These are phyloP conservation scores for Branchinecta lynchi DNA, from an alignment of 1,140 invertebrate species.

Conservation along the genomic window DNA sequence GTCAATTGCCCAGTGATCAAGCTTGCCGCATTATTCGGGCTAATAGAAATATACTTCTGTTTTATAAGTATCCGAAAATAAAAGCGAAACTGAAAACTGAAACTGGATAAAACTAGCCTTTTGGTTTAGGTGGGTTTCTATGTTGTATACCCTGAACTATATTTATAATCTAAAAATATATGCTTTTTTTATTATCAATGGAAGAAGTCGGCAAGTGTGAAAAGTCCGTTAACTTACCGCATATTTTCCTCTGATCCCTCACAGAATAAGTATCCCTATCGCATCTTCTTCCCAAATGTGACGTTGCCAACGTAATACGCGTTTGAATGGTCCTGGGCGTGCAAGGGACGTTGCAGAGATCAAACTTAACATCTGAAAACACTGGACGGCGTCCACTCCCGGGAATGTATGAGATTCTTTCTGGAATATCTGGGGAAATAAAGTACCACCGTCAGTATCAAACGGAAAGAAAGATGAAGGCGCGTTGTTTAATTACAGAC, in stretches of 20 bases:
- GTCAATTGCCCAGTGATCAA: too few species aligned
- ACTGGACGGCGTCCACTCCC: constrained; percentile 57
- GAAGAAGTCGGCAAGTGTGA: neutral
- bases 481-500: too few species aligned
- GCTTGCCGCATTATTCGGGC: too few species aligned
- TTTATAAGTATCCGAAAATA: too few species aligned
- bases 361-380: constrained; percentile 67
- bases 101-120: too few species aligned
- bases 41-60: too few species aligned
- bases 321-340: constrained; percentile 41
- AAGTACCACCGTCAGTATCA: neutral
- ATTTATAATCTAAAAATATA: too few species aligned
- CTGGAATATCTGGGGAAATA: constrained; percentile 48
- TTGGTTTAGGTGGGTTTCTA: too few species aligned
- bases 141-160: too few species aligned
- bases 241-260: constrained; percentile 61
- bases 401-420: constrained; percentile 78
- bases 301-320: constrained; percentile 52
- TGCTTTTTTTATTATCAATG: too few species aligned
- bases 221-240: constrained; percentile 41
- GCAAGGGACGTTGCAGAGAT: constrained; percentile 73
- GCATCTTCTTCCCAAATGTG: constrained; percentile 76
- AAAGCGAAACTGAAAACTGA: too few species aligned
- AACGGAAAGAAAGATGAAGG: too few species aligned
- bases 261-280: constrained; percentile 82